Evolutionary conservation across 2,888 invertebrate genomes (phyloP).

Genomic region (Himalopsyche tibetana): DNA sequence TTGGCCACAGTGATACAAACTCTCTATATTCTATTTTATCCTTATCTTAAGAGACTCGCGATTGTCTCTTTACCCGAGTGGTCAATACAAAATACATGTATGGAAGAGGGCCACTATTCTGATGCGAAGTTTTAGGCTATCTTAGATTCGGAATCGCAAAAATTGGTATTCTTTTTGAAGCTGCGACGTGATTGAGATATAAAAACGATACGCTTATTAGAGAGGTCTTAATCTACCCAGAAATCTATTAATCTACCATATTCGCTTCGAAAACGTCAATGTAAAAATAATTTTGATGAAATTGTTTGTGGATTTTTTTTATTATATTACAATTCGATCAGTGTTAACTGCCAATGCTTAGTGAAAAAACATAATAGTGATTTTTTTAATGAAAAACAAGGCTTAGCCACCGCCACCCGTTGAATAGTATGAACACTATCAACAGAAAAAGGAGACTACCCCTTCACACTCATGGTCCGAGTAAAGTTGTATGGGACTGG

Average conservation of each 20-base stretch:
- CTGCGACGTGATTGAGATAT: background rate
- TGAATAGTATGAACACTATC: too few species aligned
- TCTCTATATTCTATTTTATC: background rate
- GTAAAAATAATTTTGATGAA: background rate
- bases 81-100: conserved; percentile 1
- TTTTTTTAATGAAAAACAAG: too few species aligned
- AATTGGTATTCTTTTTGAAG: background rate
- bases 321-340: too few species aligned
- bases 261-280: background rate
- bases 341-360: too few species aligned
- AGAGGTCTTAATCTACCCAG: background rate
- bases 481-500: too few species aligned
- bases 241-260: background rate
- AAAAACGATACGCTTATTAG: background rate
- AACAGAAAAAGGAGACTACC: too few species aligned
- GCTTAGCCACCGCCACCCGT: too few species aligned
- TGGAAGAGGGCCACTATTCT: background rate
- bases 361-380: too few species aligned
- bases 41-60: conserved; percentile 34
- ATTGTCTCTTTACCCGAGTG: conserved; percentile 14
- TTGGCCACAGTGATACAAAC: background rate
- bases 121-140: conserved; percentile 8
- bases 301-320: too few species aligned
- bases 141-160: background rate
- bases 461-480: too few species aligned